Percentiles rank a stretch among this genome's conserved stretches.
These are phyloP conservation scores for Luscinia luscinia DNA, from an alignment of 2,797 vertebrate genomes.

Conservation along the genomic window DNA sequence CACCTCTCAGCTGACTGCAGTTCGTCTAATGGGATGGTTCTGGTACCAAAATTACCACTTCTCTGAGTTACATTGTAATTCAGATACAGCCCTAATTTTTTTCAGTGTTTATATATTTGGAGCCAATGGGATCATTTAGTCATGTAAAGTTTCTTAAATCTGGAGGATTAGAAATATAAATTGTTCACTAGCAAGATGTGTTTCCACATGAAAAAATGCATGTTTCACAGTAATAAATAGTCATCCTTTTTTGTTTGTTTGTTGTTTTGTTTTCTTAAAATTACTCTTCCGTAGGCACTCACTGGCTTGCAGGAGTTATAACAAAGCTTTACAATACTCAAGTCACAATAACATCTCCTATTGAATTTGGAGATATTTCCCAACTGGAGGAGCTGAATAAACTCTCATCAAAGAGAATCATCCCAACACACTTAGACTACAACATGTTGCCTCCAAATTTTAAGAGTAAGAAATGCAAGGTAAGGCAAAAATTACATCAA, in stretches of 20 bases:
- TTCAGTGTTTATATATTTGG: background rate
- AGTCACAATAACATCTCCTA: conserved; percentile 72
- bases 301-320: conserved; percentile 79
- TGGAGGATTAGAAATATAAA: background rate
- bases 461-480: conserved; percentile 78
- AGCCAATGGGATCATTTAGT: background rate
- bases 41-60: background rate
- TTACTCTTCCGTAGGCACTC: conserved; percentile 69
- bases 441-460: conserved; percentile 74
- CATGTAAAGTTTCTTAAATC: background rate
- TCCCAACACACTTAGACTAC: conserved; percentile 77
- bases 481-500: background rate
- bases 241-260: background rate
- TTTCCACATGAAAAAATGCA: background rate
- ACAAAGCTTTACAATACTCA: conserved; percentile 63
- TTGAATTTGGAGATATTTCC: conserved; percentile 77
- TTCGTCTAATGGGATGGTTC: background rate
- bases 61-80: background rate
- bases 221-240: background rate
- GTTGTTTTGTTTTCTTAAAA: background rate
- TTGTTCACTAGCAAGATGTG: background rate
- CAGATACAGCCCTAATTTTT: background rate
- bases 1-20: background rate
- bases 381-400: conserved; percentile 72
- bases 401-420: conserved; percentile 72